Percentiles rank a stretch among this genome's conserved stretches.
These are phyloP conservation scores for Leuciscus waleckii DNA, from an alignment of 2,797 vertebrate genomes.

Conservation along the genomic window DNA sequence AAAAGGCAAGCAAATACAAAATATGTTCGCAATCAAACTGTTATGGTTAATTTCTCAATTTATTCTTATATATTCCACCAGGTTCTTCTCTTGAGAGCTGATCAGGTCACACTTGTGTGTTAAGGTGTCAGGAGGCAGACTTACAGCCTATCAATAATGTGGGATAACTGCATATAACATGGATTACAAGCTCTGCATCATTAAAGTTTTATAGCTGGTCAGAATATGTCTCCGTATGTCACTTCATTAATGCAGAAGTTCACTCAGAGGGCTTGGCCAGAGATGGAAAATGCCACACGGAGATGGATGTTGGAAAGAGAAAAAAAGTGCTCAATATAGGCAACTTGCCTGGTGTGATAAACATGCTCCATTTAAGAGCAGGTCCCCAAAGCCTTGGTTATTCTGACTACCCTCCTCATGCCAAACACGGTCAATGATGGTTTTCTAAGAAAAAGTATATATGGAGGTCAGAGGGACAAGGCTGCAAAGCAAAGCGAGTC, in stretches of 20 bases:
- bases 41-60: conserved; percentile 21
- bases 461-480: conserved; percentile 33
- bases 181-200: conserved; percentile 45
- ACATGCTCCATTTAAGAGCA: conserved; percentile 25
- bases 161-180: conserved; percentile 23
- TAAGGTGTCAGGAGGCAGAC: conserved; percentile 47
- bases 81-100: conserved; percentile 22
- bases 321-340: conserved; percentile 37
- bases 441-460: conserved; percentile 26
- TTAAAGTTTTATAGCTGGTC: conserved; percentile 33
- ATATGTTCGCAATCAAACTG: conserved; percentile 19
- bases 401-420: not conserved
- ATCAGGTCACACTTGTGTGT: conserved; percentile 20
- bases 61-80: conserved; percentile 1
- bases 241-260: conserved; percentile 44
- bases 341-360: conserved; percentile 27
- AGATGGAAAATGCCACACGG: not conserved
- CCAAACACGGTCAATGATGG: conserved; percentile 1
- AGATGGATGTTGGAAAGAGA: conserved; percentile 26
- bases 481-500: conserved; percentile 10
- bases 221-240: conserved; percentile 20
- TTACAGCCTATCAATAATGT: conserved; percentile 41
- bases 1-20: not conserved
- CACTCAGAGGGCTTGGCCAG: not conserved
- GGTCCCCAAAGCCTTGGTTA: conserved; percentile 19